phyloP scores from a whole-genome alignment of 1,140 invertebrate genomes.

The Monomorium pharaonis region DNA sequence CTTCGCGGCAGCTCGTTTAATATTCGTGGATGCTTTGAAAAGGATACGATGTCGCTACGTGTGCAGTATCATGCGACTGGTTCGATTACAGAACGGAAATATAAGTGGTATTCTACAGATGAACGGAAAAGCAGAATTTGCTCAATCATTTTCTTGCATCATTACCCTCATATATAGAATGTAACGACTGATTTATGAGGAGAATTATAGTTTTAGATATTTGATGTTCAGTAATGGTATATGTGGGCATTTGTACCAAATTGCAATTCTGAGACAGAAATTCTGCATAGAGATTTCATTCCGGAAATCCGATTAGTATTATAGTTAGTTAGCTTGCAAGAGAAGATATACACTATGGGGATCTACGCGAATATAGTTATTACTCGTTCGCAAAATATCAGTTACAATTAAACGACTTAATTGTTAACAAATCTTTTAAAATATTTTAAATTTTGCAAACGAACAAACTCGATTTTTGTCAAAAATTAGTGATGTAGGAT shows the following conservation, averaged over 20 bases:
- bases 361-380: slow-evolving; percentile 13
- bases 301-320: slow-evolving; percentile 37
- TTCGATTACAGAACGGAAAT: slow-evolving; percentile 47
- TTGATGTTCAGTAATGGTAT: not conserved
- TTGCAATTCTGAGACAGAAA: slow-evolving; percentile 32
- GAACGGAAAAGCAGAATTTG: not conserved
- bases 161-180: not conserved
- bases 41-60: slow-evolving; percentile 1
- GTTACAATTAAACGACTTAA: not conserved
- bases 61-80: not conserved
- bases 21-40: slow-evolving; percentile 49
- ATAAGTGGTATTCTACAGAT: not conserved
- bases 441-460: not conserved
- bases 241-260: not conserved
- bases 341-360: not conserved
- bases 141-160: not conserved
- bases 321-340: slow-evolving; percentile 12
- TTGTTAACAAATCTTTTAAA: not conserved
- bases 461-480: not conserved
- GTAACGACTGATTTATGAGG: not conserved
- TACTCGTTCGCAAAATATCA: not conserved
- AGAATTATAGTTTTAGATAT: not conserved
- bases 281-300: slow-evolving; percentile 18
- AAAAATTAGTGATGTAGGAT: not conserved
- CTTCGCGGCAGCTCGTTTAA: slow-evolving; percentile 52